phyloP scores from a whole-genome alignment of 2,888 invertebrate genomes.

The Frankliniella intonsa region DNA sequence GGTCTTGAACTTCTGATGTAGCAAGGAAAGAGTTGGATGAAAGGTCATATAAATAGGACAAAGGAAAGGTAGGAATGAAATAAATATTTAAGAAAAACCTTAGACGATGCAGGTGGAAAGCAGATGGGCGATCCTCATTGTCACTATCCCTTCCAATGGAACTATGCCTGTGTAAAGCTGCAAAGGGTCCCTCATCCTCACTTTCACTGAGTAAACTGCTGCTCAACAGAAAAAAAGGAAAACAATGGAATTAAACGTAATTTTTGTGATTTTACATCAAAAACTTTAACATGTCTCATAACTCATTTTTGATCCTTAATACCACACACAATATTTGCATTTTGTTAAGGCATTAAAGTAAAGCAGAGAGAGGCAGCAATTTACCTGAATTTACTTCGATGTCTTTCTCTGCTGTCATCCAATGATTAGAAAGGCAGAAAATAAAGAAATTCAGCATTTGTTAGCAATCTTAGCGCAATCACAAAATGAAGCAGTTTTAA shows the following conservation, averaged over 20 bases:
- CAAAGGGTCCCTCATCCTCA: slow-evolving; percentile 42
- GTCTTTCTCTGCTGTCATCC: slow-evolving; percentile 6
- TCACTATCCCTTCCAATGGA: slow-evolving; percentile 57
- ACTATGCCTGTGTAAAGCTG: slow-evolving; percentile 49
- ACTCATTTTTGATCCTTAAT: no score
- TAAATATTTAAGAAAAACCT: slow-evolving; percentile 48
- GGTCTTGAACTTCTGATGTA: slow-evolving; percentile 55
- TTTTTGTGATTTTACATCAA: neutral
- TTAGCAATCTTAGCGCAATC: neutral
- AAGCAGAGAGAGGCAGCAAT: neutral
- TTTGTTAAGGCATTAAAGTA: neutral
- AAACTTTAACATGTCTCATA: no score
- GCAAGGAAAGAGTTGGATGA: slow-evolving; percentile 34
- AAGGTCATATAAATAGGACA: neutral
- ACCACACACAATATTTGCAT: no score
- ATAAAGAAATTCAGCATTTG: slow-evolving; percentile 3
- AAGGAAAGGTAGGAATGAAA: slow-evolving; percentile 20
- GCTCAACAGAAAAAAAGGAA: slow-evolving; percentile 30
- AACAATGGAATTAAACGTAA: neutral
- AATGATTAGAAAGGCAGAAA: neutral
- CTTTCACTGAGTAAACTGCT: slow-evolving; percentile 41
- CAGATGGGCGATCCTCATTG: slow-evolving; percentile 41
- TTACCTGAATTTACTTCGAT: slow-evolving; percentile 10
- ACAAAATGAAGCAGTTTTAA: neutral
- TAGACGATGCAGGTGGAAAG: slow-evolving; percentile 30